Conservation (phyloP, 2,888 invertebrate genomes). For the Drosophila anomalipes region DNA sequence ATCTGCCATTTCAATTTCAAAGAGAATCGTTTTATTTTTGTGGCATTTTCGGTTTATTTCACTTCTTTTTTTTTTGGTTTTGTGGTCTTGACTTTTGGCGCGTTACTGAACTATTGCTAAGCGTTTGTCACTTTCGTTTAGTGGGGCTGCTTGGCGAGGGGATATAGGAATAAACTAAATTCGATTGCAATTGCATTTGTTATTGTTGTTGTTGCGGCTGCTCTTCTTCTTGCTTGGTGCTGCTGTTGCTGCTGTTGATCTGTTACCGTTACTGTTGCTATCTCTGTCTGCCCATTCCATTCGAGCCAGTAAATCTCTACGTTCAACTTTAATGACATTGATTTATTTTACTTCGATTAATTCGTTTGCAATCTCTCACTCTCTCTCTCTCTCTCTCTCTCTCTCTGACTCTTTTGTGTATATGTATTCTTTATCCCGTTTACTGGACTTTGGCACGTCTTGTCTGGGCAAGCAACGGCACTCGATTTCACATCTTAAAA, state of each 20-base stretch:
- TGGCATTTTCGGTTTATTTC: background rate
- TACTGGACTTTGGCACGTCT: slow-evolving; percentile 77
- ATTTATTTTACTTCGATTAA: slow-evolving; percentile 85
- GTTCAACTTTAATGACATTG: slow-evolving; percentile 83
- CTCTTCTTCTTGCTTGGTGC: slow-evolving; percentile 1
- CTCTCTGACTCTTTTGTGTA: background rate
- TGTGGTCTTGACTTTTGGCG: slow-evolving; percentile 61
- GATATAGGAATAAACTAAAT: slow-evolving; percentile 54
- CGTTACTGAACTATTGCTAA: slow-evolving; percentile 64
- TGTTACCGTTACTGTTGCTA: slow-evolving; percentile 26
- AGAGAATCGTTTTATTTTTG: slow-evolving; percentile 38
- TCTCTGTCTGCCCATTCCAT: slow-evolving; percentile 21
- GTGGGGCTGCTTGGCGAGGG: slow-evolving; percentile 3
- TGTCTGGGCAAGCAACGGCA: slow-evolving; percentile 55
- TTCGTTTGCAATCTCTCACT: slow-evolving; percentile 73
- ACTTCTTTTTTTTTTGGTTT: slow-evolving; percentile 12
- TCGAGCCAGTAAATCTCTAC: slow-evolving; percentile 74
- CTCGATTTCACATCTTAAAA: slow-evolving; percentile 74
- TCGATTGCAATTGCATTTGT: slow-evolving; percentile 51
- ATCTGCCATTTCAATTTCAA: slow-evolving; percentile 70
- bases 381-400: background rate
- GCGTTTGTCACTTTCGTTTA: slow-evolving; percentile 62
- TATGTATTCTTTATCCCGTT: slow-evolving; percentile 46
- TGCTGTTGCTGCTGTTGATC: slow-evolving; percentile 24
- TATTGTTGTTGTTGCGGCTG: slow-evolving; percentile 10